Evolutionary conservation across 2,888 invertebrate genomes (phyloP).

Genomic region (Cheilosia impressa): DNA sequence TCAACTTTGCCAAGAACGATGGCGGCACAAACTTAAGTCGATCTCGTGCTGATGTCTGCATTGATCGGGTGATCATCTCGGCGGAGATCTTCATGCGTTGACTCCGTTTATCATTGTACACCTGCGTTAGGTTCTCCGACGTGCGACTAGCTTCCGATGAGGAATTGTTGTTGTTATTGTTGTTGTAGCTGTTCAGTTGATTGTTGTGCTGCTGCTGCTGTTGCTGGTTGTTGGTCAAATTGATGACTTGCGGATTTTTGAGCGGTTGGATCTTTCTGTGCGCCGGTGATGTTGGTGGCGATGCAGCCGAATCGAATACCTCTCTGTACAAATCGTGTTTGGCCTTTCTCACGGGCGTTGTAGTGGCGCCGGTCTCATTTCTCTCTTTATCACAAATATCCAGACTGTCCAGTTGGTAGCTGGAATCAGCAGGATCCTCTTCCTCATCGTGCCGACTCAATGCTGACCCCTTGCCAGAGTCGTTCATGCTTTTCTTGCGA

Average conservation of each 20-base stretch:
- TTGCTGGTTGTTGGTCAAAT: slow-evolving; percentile 77
- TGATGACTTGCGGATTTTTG: slow-evolving; percentile 82
- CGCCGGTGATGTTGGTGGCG: slow-evolving; percentile 81
- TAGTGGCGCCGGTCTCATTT: slow-evolving; percentile 72
- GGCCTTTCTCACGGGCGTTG: slow-evolving; percentile 71
- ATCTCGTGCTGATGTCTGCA: slow-evolving; percentile 87
- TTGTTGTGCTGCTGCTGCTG: slow-evolving; percentile 76
- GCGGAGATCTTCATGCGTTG: slow-evolving; percentile 77
- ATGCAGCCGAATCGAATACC: slow-evolving; percentile 74
- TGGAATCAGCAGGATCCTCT: slow-evolving; percentile 76
- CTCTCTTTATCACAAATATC: slow-evolving; percentile 77
- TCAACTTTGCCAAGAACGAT: slow-evolving; percentile 88
- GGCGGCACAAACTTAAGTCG: slow-evolving; percentile 87
- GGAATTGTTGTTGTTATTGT: slow-evolving; percentile 77
- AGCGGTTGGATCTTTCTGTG: slow-evolving; percentile 82
- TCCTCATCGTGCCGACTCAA: slow-evolving; percentile 83
- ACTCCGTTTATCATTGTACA: slow-evolving; percentile 76
- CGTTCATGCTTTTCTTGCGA: slow-evolving; percentile 84
- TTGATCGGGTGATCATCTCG: slow-evolving; percentile 88
- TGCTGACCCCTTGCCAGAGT: slow-evolving; percentile 83
- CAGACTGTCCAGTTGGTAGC: slow-evolving; percentile 80
- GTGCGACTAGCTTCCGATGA: slow-evolving; percentile 82
- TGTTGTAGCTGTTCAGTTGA: slow-evolving; percentile 82
- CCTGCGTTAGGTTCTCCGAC: slow-evolving; percentile 81
- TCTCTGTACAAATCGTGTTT: slow-evolving; percentile 77